phyloP scores from a whole-genome alignment of 2,113 vertebrate genomes.

The Odocoileus hemionus region DNA sequence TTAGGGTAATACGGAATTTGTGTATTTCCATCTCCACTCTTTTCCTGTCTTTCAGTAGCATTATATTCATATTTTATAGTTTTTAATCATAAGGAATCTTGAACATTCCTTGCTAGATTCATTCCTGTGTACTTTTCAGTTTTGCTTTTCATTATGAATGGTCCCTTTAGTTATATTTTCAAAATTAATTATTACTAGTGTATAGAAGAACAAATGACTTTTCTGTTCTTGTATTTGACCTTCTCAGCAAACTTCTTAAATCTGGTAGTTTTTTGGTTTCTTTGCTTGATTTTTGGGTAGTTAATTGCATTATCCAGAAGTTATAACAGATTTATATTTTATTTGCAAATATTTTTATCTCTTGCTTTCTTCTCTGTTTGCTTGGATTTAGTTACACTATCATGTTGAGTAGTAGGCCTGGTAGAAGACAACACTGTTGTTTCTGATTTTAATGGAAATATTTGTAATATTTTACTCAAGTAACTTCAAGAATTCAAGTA shows the following conservation, averaged over 20 bases:
- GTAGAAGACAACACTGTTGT: neutral
- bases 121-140: neutral
- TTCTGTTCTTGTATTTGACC: neutral
- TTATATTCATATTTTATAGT: neutral
- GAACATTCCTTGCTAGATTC: neutral
- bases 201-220: neutral
- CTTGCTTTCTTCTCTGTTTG: neutral
- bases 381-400: neutral
- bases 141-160: neutral
- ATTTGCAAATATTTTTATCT: neutral
- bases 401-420: neutral
- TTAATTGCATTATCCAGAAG: neutral
- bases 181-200: neutral
- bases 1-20: neutral
- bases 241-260: neutral
- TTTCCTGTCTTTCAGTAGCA: neutral
- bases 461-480: neutral
- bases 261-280: neutral
- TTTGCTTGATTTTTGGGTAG: neutral
- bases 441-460: neutral
- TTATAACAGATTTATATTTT: neutral
- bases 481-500: neutral
- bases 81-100: neutral
- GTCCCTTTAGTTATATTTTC: neutral
- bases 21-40: neutral